Percentiles rank a stretch among this genome's conserved stretches.
Evolutionary conservation across 2,888 invertebrate genomes (phyloP).

Genomic region (Tetrapedia diversipes): DNA sequence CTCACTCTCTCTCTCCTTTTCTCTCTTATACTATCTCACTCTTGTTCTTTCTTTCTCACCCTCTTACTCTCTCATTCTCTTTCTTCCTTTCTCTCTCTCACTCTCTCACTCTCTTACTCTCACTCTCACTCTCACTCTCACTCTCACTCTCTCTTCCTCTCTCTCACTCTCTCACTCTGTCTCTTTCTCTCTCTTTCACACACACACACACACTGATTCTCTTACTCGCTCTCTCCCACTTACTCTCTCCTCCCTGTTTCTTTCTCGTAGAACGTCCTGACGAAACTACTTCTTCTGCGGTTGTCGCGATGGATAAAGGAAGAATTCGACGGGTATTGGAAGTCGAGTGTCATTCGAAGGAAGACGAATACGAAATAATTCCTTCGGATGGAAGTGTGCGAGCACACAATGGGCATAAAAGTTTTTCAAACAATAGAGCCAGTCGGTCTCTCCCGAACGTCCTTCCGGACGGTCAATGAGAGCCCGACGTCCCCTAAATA

Average conservation of each 20-base stretch:
- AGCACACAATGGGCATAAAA: slow-evolving; percentile 56
- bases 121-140: neutral
- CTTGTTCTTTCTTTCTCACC: too few species aligned
- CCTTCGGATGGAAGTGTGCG: slow-evolving; percentile 38
- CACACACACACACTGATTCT: too few species aligned
- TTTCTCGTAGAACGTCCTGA: slow-evolving; percentile 5
- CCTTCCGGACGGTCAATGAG: slow-evolving; percentile 57
- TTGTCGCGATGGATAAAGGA: slow-evolving; percentile 33
- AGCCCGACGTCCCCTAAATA: slow-evolving; percentile 39
- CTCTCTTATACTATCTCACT: too few species aligned
- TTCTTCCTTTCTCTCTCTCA: neutral
- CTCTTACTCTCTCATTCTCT: too few species aligned
- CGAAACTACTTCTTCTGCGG: slow-evolving; percentile 48
- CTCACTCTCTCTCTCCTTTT: neutral
- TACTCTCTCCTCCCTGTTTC: neutral
- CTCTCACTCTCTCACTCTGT: neutral
- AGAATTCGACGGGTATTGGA: slow-evolving; percentile 11
- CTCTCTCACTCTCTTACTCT: neutral
- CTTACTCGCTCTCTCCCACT: too few species aligned
- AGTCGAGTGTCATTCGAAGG: slow-evolving; percentile 38
- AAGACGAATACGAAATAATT: slow-evolving; percentile 48
- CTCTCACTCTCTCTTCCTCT: neutral
- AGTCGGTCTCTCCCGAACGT: slow-evolving; percentile 46
- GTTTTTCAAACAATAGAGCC: slow-evolving; percentile 60
- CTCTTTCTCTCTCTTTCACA: too few species aligned